Base-by-base conservation (phyloP, 1,140 invertebrate species). In the Zaprionus gabonicus region DNA sequence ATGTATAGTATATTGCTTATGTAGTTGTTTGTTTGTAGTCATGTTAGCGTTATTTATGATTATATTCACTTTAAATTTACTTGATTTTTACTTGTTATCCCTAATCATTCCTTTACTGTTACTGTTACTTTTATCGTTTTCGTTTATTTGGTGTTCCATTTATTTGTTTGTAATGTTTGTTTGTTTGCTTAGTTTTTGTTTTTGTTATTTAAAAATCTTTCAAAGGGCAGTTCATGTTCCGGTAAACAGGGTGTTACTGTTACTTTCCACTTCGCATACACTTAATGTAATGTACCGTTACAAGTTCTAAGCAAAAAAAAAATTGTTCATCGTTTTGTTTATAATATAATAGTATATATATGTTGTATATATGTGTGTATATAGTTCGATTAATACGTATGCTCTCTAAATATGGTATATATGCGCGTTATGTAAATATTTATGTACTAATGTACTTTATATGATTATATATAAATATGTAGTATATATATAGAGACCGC, bases 161-260 rank as follows among this genome's bases (percentile, higher is more conserved):
- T 51, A 34, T 31, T 13, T n/a, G 15, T 51, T 57, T 63, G 12
- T n/a, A n/a, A 44, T 34, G 46, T 53, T 80, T 31, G n/a, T 17
- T 28, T 38, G 10, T 65, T 57, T 63, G 34, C 51, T 66, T 46
- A 62, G 49, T 69, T 20, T 74, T 31, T 34, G 31, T 34, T 46
- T 75, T 9, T 46, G 62, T 69, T 70, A 63, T 76, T 74, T 71
- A 67, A 87, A 87, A 87, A 87, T 88, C 84, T 84, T 78, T 87
- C 81, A 76, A 81, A 81, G 84, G 82, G 84, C 84, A 87, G 84
- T 87, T 87, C 83, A 78, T 73, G 83, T 87, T 87, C 86, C 83
- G 76, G 68, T 71, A 69, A 49, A 70, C 27, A 34, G 73, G 68
- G 57, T 66, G 38, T 53, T 41, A 60, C 51, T 25, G n/a, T 31